Evolutionary conservation across 2,888 invertebrate species (phyloP), one percentile per base, ranked within the genome.

Genomic region (Nipponacmea schrenckii): DNA sequence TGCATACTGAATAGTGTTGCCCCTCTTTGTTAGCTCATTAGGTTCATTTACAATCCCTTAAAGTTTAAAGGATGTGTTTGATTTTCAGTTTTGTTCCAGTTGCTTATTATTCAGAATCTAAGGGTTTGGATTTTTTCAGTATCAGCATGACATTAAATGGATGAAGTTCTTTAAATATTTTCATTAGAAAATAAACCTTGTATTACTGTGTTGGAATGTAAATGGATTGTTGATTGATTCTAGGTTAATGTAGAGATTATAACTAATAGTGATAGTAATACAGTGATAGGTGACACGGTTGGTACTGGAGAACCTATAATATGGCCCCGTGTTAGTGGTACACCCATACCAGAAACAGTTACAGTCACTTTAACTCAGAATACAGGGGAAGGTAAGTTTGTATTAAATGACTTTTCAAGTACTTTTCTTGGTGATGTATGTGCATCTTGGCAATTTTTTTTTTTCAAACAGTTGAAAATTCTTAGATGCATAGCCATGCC

Each of bases 331-430:
- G 66, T 67, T 46, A 72, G 64, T 62, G 67, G 66, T 46, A 67
- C 68, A 10, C 83, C 87, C 17, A 84, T 87, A 48, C 85, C 86
- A 10, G 87, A 88, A 76, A 87, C 87, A 10, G 87, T 88, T 64
- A 88, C 88, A 17, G 87, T 88, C 10, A 88, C 87, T 15, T 78
- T 88, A 15, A 87, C 86, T 15, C 86, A 86, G 74, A 84, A 83
- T 69, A 84, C 86, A 27, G 85, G 83, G 0, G 85, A 85, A 76
- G 87, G 88, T 86, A 72, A 67, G 74, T 20, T 14, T 62, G 27
- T 1, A 15, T n/a, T n/a, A n/a, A n/a, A 31, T n/a, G 8, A 15
- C 24, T 20, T 14, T 2, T 2, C 44, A 48, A 44, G 7, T 39
- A 50, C 48, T n/a, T 20, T 46, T 48, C 3, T 15, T 44, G 67